These are phyloP conservation scores for Nemopilema nomurai DNA, from an alignment of 30 jellyfish, hydroid and myxozoan genomes.

Conservation along the genomic window DNA sequence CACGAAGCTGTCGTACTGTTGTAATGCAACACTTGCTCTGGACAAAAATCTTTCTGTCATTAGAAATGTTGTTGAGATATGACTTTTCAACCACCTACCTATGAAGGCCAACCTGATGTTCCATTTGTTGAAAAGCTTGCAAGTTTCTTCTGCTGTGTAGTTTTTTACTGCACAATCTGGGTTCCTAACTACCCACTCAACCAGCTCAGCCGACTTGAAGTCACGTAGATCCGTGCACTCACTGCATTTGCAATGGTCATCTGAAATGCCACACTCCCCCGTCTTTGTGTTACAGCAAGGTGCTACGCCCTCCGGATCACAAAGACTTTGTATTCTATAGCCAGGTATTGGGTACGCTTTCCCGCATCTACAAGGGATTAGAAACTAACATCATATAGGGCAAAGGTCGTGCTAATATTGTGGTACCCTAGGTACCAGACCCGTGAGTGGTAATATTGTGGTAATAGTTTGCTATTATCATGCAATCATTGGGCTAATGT, in stretches of 20 bases:
- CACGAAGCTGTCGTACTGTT: too few species aligned
- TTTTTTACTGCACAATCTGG: slow-evolving; percentile 55
- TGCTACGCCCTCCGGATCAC: slow-evolving; percentile 76
- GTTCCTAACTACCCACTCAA: slow-evolving; percentile 65
- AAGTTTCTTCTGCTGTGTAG: slow-evolving; percentile 59
- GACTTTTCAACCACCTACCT: slow-evolving; percentile 28
- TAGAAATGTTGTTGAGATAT: too few species aligned
- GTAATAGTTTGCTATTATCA: too few species aligned
- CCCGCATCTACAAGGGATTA: slow-evolving; percentile 71
- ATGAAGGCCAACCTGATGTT: slow-evolving; percentile 50
- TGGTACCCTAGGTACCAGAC: too few species aligned
- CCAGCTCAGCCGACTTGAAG: slow-evolving; percentile 76
- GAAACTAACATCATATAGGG: background rate
- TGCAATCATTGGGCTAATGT: too few species aligned
- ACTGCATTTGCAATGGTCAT: slow-evolving; percentile 63
- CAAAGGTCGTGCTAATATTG: too few species aligned
- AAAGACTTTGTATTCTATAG: slow-evolving; percentile 80
- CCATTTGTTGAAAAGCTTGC: slow-evolving; percentile 56
- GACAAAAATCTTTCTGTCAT: too few species aligned
- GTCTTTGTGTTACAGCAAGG: slow-evolving; percentile 87
- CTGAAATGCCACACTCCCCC: slow-evolving; percentile 81
- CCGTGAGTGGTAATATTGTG: too few species aligned
- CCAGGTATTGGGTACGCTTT: slow-evolving; percentile 58
- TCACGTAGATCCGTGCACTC: slow-evolving; percentile 81
- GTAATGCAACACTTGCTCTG: too few species aligned